Evolutionary conservation across 64 coral and sea anemone species (phyloP).

Genomic region (Montipora sp.): DNA sequence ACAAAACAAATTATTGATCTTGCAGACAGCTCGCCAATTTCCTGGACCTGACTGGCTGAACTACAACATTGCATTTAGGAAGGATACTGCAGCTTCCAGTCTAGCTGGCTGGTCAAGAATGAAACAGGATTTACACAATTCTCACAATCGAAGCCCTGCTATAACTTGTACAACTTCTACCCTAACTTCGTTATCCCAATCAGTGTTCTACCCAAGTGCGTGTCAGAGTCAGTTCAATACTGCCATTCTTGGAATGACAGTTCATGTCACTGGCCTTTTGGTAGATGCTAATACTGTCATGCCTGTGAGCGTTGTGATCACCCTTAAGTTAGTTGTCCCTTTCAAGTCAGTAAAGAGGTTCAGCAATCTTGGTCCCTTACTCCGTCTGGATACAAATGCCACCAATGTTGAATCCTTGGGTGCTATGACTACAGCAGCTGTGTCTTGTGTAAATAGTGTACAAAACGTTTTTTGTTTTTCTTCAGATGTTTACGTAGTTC

Average conservation of each 20-base stretch:
- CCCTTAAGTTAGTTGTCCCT: background rate
- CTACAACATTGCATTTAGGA: background rate
- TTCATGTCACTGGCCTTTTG: background rate
- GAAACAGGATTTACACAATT: background rate
- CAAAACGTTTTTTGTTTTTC: background rate
- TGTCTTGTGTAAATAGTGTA: background rate
- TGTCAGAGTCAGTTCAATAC: background rate
- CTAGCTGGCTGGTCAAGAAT: background rate
- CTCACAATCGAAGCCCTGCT: too few species aligned
- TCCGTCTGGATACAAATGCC: background rate
- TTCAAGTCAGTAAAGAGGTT: background rate
- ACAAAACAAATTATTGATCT: background rate
- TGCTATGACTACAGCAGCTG: background rate
- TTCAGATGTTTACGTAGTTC: background rate
- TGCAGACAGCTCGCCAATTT: background rate
- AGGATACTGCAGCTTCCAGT: background rate
- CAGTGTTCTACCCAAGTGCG: background rate
- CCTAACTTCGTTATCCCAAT: background rate
- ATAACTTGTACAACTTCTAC: background rate
- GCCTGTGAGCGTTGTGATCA: background rate
- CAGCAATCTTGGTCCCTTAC: background rate
- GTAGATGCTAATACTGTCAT: background rate
- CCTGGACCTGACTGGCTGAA: background rate
- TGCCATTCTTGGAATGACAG: background rate
- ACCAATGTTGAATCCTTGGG: background rate